Evolutionary conservation across 2,888 invertebrate species (phyloP).

Genomic region (Temnothorax unifasciatus): DNA sequence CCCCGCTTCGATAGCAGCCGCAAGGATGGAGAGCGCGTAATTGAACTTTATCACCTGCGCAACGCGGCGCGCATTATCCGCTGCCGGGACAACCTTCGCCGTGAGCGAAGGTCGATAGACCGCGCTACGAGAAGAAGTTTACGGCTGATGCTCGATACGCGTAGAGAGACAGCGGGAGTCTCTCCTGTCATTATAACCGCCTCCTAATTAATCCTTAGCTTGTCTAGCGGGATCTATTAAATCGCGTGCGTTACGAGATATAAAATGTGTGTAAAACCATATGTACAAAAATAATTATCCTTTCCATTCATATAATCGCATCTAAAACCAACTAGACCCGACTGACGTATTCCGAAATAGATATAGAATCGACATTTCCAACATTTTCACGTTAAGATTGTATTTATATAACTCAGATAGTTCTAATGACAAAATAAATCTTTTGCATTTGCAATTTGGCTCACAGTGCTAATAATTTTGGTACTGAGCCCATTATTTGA

Average conservation of each 20-base stretch:
- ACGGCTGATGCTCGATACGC: conserved; percentile 34
- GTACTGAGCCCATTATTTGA: neutral
- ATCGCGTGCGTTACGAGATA: neutral
- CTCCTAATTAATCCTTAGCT: conserved; percentile 1
- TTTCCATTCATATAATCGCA: neutral
- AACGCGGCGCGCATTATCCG: conserved; percentile 33
- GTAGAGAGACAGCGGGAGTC: neutral
- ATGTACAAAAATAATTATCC: neutral
- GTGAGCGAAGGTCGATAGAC: conserved; percentile 38
- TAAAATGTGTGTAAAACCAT: neutral
- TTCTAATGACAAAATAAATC: neutral
- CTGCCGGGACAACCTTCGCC: conserved; percentile 34
- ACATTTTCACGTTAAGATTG: neutral
- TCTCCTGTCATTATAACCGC: conserved; percentile 24
- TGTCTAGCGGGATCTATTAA: neutral
- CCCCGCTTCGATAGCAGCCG: conserved; percentile 58
- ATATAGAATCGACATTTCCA: neutral
- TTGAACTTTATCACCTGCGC: conserved; percentile 75
- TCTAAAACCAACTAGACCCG: neutral
- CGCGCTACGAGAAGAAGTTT: conserved; percentile 25
- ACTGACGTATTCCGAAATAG: neutral
- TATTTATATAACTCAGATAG: neutral
- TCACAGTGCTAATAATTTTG: conserved; percentile 31
- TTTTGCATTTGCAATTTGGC: neutral
- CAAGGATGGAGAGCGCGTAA: conserved; percentile 61